Base-by-base conservation (phyloP, 1,140 invertebrate species). In the Chelonus insularis region DNA sequence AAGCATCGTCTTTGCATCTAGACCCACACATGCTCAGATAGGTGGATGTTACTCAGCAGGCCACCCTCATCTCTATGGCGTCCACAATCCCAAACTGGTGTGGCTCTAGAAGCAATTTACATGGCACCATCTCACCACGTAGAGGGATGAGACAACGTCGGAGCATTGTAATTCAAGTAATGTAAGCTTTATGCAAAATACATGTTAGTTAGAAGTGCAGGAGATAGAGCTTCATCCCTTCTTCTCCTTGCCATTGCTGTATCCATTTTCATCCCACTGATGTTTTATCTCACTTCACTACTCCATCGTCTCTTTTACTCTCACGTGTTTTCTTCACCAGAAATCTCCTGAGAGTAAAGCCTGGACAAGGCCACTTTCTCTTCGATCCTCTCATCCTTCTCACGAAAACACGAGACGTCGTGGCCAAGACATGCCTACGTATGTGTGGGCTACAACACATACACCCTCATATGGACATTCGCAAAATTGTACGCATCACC, bases 151-250 rank as follows among this genome's bases (percentile, higher is more conserved):
- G 71, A 71, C 70, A 68, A 67, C 65, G 65, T 54, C 64, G 71
- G 68, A 73, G 75, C 72, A 79, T 77, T 77, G 77, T 77, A 77
- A 78, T 78, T 78, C 77, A 77, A 79, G 73, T 77, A 79, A 79
- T 79, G 75, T 79, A 77, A 77, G 77, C 75, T 79, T 79, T 79
- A 79, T 78, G 77, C 77, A 77, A 79, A 79, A 79, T 79, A 77
- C 75, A 77, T 79, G 77, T 79, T 78, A 77, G 75, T 77, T 79
- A 79, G 74, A 69, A 77, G 74, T 75, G 75, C 73, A 73, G 65
- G 72, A 77, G 73, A 77, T 75, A 74, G 74, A 75, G 64, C 61
- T 62, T 55, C 68, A 66, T 60, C 41, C 51, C 39, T 48, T 62
- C 68, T 57, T 66, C 34, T 45, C 39, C 29, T 32, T 57, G 45